Percentiles rank a stretch among this genome's conserved stretches.
Evolutionary conservation across 2,797 vertebrate species (phyloP).

Genomic region (Lateolabrax maculatus): DNA sequence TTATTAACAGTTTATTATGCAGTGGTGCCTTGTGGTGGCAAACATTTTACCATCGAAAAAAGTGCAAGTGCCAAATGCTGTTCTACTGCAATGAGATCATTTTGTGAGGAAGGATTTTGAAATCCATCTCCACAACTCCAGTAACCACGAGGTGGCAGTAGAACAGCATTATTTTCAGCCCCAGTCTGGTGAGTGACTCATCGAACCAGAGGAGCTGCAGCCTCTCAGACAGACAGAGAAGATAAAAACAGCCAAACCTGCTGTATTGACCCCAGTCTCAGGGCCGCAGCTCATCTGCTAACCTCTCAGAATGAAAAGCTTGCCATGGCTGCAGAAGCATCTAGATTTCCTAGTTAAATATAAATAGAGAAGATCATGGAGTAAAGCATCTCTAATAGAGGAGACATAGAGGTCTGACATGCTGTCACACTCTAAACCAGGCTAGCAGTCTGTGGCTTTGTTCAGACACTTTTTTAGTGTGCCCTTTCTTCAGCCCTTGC

Average conservation of each 20-base stretch:
- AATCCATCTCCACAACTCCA: neutral
- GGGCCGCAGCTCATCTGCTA: slow-evolving; percentile 60
- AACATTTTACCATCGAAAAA: neutral
- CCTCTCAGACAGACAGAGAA: slow-evolving; percentile 70
- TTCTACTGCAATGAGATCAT: neutral
- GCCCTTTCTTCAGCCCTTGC: slow-evolving; percentile 57
- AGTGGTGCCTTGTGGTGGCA: neutral
- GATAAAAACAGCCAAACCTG: slow-evolving; percentile 76
- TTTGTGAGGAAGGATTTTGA: neutral
- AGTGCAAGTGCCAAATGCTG: neutral
- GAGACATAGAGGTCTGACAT: slow-evolving; percentile 67
- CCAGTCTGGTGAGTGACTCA: slow-evolving; percentile 66
- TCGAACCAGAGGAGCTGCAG: slow-evolving; percentile 66
- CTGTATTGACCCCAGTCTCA: slow-evolving; percentile 72
- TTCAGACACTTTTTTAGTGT: slow-evolving; percentile 57
- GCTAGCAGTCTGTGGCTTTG: slow-evolving; percentile 56
- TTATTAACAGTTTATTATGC: neutral
- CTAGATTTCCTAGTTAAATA: slow-evolving; percentile 66
- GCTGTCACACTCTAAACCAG: slow-evolving; percentile 63
- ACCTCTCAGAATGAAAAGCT: slow-evolving; percentile 67
- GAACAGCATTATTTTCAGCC: slow-evolving; percentile 53
- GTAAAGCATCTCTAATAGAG: slow-evolving; percentile 61
- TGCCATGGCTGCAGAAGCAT: slow-evolving; percentile 57
- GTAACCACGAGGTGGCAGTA: slow-evolving; percentile 78
- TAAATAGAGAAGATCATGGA: slow-evolving; percentile 60